These are phyloP conservation scores for Pavo muticus DNA, from an alignment of 2,113 vertebrate species.

Conservation along the genomic window DNA sequence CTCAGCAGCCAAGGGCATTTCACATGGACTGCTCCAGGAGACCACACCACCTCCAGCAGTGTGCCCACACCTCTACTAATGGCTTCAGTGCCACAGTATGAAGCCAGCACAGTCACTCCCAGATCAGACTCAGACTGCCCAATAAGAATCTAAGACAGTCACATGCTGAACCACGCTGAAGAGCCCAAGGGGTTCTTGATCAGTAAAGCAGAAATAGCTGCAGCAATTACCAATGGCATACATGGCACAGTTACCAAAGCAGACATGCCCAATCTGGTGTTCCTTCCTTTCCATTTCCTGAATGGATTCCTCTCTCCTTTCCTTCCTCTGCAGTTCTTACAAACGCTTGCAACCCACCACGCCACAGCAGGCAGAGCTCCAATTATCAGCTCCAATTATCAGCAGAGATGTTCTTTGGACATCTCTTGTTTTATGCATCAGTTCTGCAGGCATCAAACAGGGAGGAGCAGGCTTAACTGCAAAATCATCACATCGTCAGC, in stretches of 20 bases:
- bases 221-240: background rate
- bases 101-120: background rate
- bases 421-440: background rate
- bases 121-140: background rate
- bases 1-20: background rate
- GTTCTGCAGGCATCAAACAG: background rate
- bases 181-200: background rate
- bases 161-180: background rate
- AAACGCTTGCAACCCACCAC: background rate
- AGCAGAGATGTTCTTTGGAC: background rate
- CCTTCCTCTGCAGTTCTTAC: background rate
- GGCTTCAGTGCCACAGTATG: background rate
- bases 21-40: background rate
- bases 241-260: background rate
- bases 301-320: background rate
- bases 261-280: background rate
- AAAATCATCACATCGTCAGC: background rate
- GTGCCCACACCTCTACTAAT: background rate
- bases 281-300: background rate
- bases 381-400: accelerated
- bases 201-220: background rate
- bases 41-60: background rate
- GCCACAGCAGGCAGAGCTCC: background rate
- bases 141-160: background rate
- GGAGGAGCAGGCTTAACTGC: background rate